phyloP scores from a whole-genome alignment of 2,113 vertebrate species.

The Platysternon megacephalum region DNA sequence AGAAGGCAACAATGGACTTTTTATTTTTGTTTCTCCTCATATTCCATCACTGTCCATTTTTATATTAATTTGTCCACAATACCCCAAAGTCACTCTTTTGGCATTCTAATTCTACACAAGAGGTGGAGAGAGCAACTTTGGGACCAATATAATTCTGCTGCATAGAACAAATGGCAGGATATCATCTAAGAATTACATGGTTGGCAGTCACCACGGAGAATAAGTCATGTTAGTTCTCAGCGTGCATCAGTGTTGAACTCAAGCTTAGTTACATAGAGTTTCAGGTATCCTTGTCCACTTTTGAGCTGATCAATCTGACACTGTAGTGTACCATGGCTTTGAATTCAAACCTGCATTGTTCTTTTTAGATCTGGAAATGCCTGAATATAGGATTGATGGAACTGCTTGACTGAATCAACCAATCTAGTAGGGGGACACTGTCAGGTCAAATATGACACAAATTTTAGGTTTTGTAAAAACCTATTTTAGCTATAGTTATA shows the following conservation, averaged over 20 bases:
- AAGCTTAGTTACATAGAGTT: conserved; percentile 50
- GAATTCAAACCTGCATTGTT: conserved; percentile 43
- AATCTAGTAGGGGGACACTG: background rate
- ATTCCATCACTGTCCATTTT: background rate
- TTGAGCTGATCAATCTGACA: conserved; percentile 44
- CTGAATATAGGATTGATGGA: conserved; percentile 10
- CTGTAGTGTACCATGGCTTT: conserved; percentile 31
- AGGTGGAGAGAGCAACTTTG: background rate
- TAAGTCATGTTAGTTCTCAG: conserved; percentile 54
- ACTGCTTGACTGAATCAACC: background rate
- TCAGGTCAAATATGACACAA: conserved; percentile 23
- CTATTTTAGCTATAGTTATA: background rate
- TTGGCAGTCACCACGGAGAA: conserved; percentile 18
- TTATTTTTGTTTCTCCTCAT: background rate
- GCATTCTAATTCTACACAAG: background rate
- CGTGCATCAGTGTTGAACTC: conserved; percentile 32
- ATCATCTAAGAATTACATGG: conserved; percentile 24
- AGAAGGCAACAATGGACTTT: background rate
- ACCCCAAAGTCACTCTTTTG: background rate
- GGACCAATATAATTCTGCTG: conserved; percentile 19
- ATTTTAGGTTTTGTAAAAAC: background rate
- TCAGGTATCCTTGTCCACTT: conserved; percentile 51
- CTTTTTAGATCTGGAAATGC: conserved; percentile 26
- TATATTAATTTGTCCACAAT: background rate
- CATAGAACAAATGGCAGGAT: conserved; percentile 39